Conservation (phyloP, 2,113 vertebrate genomes). For the Toxostoma redivivum region DNA sequence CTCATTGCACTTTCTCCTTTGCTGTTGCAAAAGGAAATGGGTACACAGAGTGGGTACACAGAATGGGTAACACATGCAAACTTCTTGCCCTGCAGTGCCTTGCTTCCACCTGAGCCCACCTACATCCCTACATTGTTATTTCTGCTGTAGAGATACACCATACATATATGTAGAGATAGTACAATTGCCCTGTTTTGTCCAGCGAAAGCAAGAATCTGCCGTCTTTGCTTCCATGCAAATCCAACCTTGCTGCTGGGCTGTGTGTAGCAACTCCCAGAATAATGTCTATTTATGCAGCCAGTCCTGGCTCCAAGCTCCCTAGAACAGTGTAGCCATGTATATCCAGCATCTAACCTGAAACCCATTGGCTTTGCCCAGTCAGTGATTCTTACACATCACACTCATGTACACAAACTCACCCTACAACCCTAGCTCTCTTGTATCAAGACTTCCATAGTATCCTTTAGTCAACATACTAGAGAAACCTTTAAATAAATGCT, state of each 20-base stretch:
- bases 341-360: not conserved
- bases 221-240: not conserved
- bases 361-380: not conserved
- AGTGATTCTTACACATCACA: not conserved
- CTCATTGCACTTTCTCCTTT: not conserved
- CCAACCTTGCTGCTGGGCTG: not conserved
- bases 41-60: no score
- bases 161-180: no score
- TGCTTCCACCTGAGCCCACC: not conserved
- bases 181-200: not conserved
- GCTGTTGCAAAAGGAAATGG: no score
- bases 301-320: not conserved
- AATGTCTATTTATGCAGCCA: accelerated
- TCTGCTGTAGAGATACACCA: not conserved
- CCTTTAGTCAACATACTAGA: slow-evolving; percentile 50
- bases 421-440: not conserved
- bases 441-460: not conserved
- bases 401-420: not conserved
- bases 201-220: not conserved
- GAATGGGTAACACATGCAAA: accelerated
- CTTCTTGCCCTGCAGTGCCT: not conserved
- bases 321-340: not conserved
- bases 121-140: not conserved
- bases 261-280: not conserved
- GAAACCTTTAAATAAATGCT: slow-evolving; percentile 74